A percentile compares a stretch with the other conserved stretches of the same genome.
Conservation (phyloP, 2,797 vertebrate genomes). For the Rhincodon typus region DNA sequence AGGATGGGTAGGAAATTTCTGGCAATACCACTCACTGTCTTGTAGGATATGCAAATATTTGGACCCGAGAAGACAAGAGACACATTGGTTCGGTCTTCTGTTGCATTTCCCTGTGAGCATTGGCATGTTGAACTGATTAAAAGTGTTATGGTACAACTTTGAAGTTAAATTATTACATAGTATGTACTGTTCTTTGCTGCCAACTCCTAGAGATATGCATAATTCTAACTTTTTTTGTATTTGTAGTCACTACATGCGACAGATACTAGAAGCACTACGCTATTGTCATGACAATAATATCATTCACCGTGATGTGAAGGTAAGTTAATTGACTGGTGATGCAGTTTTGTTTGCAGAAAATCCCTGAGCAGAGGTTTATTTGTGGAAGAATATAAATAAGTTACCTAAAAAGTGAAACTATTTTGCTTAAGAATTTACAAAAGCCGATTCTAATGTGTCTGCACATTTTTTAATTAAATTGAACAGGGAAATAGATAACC, state of each 20-base stretch:
- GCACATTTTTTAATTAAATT: not conserved
- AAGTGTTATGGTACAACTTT: conserved; percentile 39
- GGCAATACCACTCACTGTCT: not conserved
- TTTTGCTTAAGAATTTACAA: not conserved
- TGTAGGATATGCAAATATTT: not conserved
- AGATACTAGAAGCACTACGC: conserved; percentile 92
- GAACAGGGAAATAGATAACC: not conserved
- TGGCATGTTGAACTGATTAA: conserved; percentile 30
- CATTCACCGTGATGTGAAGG: conserved; percentile 97
- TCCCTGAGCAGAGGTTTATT: not conserved
- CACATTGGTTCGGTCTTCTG: not conserved
- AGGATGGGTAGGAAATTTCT: not conserved
- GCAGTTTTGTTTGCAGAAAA: conserved; percentile 20
- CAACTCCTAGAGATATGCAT: not conserved
- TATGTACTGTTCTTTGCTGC: conserved; percentile 34
- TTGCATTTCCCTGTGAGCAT: not conserved
- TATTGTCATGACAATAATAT: conserved; percentile 98
- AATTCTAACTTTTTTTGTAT: conserved; percentile 41
- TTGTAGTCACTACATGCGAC: conserved; percentile 94
- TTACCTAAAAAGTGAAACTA: not conserved
- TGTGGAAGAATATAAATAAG: not conserved
- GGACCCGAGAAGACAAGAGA: not conserved
- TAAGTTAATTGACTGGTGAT: conserved; percentile 54
- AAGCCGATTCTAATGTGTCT: not conserved
- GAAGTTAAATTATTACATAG: not conserved